phyloP scores from a whole-genome alignment of 1,140 invertebrate species.

The Scaptomyza hsui region DNA sequence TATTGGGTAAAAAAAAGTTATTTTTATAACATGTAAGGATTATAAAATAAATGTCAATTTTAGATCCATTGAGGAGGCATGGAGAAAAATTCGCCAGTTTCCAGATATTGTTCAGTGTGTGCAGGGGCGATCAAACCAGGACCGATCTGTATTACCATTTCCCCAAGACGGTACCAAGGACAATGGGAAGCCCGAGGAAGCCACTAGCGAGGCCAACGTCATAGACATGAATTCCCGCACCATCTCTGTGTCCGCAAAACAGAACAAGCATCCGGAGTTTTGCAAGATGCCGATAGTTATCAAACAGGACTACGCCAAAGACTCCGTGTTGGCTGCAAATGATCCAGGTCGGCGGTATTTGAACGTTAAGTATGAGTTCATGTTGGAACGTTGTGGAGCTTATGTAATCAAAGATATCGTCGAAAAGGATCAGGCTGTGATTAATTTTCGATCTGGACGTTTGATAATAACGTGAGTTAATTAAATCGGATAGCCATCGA shows the following conservation, averaged over 20 bases:
- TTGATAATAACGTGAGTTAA: slow-evolving; percentile 22
- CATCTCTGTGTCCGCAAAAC: slow-evolving; percentile 16
- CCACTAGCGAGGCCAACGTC: neutral
- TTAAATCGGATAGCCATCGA: neutral
- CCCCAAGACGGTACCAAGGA: neutral
- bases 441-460: slow-evolving; percentile 45
- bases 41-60: neutral
- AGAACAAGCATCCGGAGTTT: slow-evolving; percentile 43
- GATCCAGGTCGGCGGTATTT: slow-evolving; percentile 47
- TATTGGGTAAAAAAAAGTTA: slow-evolving; percentile 46
- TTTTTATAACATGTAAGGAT: neutral
- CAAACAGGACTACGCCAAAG: slow-evolving; percentile 47
- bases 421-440: neutral
- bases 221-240: slow-evolving; percentile 30
- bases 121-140: slow-evolving; percentile 6
- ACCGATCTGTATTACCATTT: neutral
- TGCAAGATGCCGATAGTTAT: slow-evolving; percentile 32
- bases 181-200: neutral
- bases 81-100: slow-evolving; percentile 28
- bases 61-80: slow-evolving; percentile 46
- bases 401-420: slow-evolving; percentile 18
- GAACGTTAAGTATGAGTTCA: slow-evolving; percentile 52
- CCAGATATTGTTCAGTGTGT: slow-evolving; percentile 24
- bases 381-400: slow-evolving; percentile 37
- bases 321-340: slow-evolving; percentile 32